Evolutionary conservation across 1,140 invertebrate species (phyloP), one percentile per base, ranked within the genome.

Genomic region (Pinna nobilis): DNA sequence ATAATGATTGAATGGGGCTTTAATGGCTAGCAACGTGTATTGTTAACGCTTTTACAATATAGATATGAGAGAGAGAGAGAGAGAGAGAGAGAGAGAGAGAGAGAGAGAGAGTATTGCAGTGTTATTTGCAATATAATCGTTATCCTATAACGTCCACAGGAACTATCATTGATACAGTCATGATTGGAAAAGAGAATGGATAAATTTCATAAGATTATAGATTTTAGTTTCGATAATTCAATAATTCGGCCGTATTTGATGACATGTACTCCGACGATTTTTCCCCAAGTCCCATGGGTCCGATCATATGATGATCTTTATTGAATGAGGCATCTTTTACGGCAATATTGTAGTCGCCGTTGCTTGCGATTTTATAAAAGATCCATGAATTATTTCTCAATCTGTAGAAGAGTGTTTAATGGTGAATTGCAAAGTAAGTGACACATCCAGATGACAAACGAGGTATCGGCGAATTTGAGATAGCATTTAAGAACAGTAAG

Each of bases 271-370:
- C 59, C n/a, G 6, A 35, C 59, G 39, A 37, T 63, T 63, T 63
- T 63, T 63, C 35, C n/a, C 18, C 25, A 23, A 44, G 23, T 63
- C 59, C 28, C 59, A 3, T 25, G 59, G 39, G 59, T 5, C 20
- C 59, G 35, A 63, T 63, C 59, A 39, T 33, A 44, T 41, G 18
- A 32, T 6, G 37, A 63, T 44, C 59, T 41, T 63, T 63, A 63
- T 63, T 63, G 59, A 63, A 63, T 63, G 44, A 63, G 59, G 59
- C 59, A 63, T 63, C 59, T 63, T 63, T 63, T 63, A 63, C 59
- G 59, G 59, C 35, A 63, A 63, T 63, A 63, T 44, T 25, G 39
- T 37, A 35, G 55, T 33, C 55, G 37, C 18, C 55, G 30, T 35
- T 35, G 55, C 37, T 33, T 25, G 25, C 35, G 59, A 44, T 63